phyloP scores from a whole-genome alignment of 2,113 vertebrate genomes.

The Neotoma lepida region DNA sequence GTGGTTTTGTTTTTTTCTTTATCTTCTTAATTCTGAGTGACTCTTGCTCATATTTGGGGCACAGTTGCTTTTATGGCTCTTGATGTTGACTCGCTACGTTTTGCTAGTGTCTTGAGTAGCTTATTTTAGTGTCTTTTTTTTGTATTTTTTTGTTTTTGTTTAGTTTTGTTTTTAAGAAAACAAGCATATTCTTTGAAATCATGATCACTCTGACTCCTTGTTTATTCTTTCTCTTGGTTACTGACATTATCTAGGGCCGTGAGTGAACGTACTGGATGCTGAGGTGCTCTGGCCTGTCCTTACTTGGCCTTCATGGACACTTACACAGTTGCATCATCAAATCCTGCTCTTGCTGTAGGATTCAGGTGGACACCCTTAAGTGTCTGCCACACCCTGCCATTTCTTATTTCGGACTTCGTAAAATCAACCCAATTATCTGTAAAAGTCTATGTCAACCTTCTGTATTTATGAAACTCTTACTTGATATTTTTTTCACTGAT shows the following conservation, averaged over 20 bases:
- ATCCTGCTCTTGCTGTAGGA: background rate
- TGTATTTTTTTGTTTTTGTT: background rate
- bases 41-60: background rate
- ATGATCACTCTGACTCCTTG: background rate
- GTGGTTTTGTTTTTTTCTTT: background rate
- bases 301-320: background rate
- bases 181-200: background rate
- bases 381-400: background rate
- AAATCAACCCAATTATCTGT: background rate
- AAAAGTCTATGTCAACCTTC: background rate
- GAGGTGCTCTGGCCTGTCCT: background rate
- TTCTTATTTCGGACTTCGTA: conserved; percentile 7
- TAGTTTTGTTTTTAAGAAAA: conserved; percentile 5
- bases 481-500: background rate
- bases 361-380: no score
- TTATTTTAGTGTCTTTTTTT: background rate
- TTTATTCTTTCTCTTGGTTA: background rate
- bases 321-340: background rate
- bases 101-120: background rate
- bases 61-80: background rate
- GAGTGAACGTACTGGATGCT: background rate
- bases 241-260: background rate
- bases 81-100: background rate
- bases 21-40: background rate
- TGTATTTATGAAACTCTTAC: background rate